A percentile compares a stretch with the other conserved stretches of the same genome.
Evolutionary conservation across 2,113 vertebrate genomes (phyloP).

Genomic region (Jaculus jaculus): DNA sequence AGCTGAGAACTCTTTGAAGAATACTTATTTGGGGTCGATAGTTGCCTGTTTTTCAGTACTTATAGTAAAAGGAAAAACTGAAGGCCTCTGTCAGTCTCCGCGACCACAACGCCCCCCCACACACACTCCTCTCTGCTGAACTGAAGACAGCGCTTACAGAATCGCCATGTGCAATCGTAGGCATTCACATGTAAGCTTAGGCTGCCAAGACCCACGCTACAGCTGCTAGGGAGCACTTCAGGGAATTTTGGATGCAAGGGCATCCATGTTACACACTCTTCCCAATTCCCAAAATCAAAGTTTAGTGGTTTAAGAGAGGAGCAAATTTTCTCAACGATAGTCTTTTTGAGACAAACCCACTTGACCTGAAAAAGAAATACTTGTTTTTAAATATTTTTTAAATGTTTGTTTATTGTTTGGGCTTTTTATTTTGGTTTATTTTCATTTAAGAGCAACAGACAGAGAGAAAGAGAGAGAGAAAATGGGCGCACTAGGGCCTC

Average conservation of each 20-base stretch:
- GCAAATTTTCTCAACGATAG: background rate
- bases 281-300: conserved; percentile 2
- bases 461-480: too few species aligned
- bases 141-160: too few species aligned
- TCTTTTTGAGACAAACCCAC: background rate
- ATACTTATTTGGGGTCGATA: background rate
- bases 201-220: background rate
- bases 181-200: background rate
- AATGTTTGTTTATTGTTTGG: too few species aligned
- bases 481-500: too few species aligned
- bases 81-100: background rate
- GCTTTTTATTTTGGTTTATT: too few species aligned
- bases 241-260: background rate
- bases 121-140: too few species aligned
- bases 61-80: background rate
- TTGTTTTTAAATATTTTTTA: too few species aligned
- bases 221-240: background rate
- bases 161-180: background rate
- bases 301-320: background rate
- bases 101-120: rapidly evolving
- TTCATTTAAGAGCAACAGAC: too few species aligned
- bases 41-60: background rate
- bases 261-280: background rate
- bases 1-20: background rate
- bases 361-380: background rate